These are phyloP conservation scores for Eremophila alpestris DNA, from an alignment of 2,797 vertebrate genomes.

Conservation along the genomic window DNA sequence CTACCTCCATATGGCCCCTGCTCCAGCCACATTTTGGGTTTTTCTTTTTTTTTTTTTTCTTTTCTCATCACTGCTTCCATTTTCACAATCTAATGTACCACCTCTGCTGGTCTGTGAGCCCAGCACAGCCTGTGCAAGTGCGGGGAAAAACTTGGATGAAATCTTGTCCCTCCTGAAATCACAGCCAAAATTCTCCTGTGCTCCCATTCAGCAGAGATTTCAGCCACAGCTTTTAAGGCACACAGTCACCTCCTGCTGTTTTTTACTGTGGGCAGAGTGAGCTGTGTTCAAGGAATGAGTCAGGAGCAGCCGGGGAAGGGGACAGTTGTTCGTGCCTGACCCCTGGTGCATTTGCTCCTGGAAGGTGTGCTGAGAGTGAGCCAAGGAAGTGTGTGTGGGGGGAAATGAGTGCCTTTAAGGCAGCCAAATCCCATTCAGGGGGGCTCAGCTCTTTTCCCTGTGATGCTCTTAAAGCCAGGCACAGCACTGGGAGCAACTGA, in stretches of 20 bases:
- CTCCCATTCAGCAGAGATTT: background rate
- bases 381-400: background rate
- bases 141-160: background rate
- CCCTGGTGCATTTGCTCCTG: background rate
- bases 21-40: background rate
- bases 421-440: background rate
- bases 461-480: background rate
- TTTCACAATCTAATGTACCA: background rate
- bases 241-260: background rate
- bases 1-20: background rate
- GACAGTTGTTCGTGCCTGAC: background rate
- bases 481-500: background rate
- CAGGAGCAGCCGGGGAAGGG: background rate
- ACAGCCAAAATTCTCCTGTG: background rate
- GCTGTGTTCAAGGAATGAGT: background rate
- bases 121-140: background rate
- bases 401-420: background rate
- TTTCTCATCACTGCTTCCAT: background rate
- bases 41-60: background rate
- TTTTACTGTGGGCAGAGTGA: background rate
- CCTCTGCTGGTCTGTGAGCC: background rate
- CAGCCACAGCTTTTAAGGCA: background rate
- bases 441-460: background rate
- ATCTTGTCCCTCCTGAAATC: background rate
- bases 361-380: background rate